Conservation (phyloP, 2,888 invertebrate genomes). For the Teinopalpus imperialis region DNA sequence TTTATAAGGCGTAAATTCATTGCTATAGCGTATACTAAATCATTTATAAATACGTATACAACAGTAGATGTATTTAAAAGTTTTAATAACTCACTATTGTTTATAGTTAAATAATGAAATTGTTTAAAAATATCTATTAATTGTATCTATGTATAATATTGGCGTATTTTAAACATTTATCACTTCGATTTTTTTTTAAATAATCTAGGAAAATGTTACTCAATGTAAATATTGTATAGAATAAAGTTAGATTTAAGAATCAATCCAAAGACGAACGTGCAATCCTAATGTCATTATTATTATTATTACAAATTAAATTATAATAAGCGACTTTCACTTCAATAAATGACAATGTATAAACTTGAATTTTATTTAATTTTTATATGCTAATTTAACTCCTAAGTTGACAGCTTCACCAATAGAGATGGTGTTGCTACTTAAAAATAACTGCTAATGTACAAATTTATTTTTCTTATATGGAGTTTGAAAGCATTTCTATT, state of each 20-base stretch:
- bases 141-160: slow-evolving; percentile 31
- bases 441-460: too few species aligned
- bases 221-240: slow-evolving; percentile 36
- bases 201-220: slow-evolving; percentile 39
- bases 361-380: slow-evolving; percentile 33
- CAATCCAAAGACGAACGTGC: slow-evolving; percentile 76
- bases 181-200: slow-evolving; percentile 37
- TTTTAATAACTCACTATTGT: slow-evolving; percentile 22
- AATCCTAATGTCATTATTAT: slow-evolving; percentile 65
- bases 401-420: too few species aligned
- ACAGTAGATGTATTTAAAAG: slow-evolving; percentile 5
- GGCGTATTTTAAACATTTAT: slow-evolving; percentile 36
- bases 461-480: too few species aligned
- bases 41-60: slow-evolving; percentile 1
- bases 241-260: slow-evolving; percentile 37
- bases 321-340: slow-evolving; percentile 65
- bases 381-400: too few species aligned
- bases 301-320: slow-evolving; percentile 49
- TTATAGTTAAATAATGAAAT: slow-evolving; percentile 27
- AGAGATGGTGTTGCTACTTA: too few species aligned
- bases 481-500: too few species aligned
- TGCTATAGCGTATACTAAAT: slow-evolving; percentile 14
- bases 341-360: slow-evolving; percentile 64
- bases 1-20: slow-evolving; percentile 4
- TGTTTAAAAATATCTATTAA: slow-evolving; percentile 33